Evolutionary conservation across 2,888 invertebrate species (phyloP).

Genomic region (Hypolimnas misippus): DNA sequence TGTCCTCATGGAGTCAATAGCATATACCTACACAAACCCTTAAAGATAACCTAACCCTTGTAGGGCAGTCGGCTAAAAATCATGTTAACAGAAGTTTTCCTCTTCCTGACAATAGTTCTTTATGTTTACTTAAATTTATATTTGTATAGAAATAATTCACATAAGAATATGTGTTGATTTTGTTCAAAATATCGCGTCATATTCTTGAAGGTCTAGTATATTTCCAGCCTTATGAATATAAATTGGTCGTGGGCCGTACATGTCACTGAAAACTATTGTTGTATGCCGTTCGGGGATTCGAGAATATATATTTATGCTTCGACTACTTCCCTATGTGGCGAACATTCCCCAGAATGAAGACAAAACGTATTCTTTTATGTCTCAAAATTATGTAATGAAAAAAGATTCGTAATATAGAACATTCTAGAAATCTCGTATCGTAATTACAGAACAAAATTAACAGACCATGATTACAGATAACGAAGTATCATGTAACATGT

Average conservation of each 20-base stretch:
- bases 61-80: too few relatives aligned
- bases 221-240: background rate
- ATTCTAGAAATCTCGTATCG: background rate
- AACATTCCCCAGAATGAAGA: background rate
- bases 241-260: background rate
- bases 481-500: background rate
- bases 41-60: too few relatives aligned
- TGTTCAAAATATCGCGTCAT: background rate
- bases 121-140: too few relatives aligned
- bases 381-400: too few relatives aligned
- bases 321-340: background rate
- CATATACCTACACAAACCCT: too few relatives aligned
- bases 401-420: too few relatives aligned
- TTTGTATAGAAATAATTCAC: background rate
- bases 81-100: too few relatives aligned
- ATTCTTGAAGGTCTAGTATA: constrained; percentile 2
- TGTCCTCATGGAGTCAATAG: too few relatives aligned
- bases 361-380: too few relatives aligned
- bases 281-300: background rate
- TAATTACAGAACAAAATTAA: background rate
- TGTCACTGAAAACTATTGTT: constrained; percentile 3
- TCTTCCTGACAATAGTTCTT: too few relatives aligned
- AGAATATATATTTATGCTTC: background rate
- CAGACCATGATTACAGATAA: background rate
- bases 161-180: background rate